Evolutionary conservation across 2,113 vertebrate species (phyloP), one percentile per base, ranked within the genome.

Genomic region (Ophiodon elongatus): DNA sequence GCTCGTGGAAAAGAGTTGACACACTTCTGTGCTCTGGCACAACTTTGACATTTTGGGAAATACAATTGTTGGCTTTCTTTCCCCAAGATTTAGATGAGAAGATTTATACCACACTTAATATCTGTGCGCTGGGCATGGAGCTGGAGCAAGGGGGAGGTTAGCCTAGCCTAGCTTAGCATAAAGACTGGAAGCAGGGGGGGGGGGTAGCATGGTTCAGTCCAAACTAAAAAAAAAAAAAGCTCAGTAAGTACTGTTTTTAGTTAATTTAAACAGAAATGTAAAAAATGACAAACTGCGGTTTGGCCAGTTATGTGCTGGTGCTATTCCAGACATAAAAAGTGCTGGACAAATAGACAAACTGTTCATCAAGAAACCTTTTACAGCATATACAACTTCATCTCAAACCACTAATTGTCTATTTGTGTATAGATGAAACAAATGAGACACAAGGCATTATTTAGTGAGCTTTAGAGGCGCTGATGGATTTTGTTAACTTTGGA

Each of bases 271-370:
- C 35, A 45, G 35, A 56, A 65, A 60, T 45, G 23, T 25, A 41
- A 62, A 79, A 39, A 65, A 10, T 71, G 15, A 63, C 4, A 10
- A 19, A 29, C 8, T 65, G n/a, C 43, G 35, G 8, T 29, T 19
- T 57, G 23, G 39, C 37, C 27, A 56, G 9, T n/a, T 45, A 8
- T 4, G 13, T 68, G n/a, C 25, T n/a, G 14, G 0, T 60, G 25
- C 8, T 59, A 50, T 47, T 78, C 31, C 62, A 65, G n/a, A n/a
- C n/a, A n/a, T n/a, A n/a, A n/a, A 45, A 77, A 50, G n/a, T 39
- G 25, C 13, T 31, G 50, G 37, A 52, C 8, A 0, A n/a, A 31
- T 73, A 8, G 6, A 39, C 9, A 57, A 35, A 35, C 35, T n/a
- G 21, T 72, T 50, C 17, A 50, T 35, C 4, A 62, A 31, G 6